Evolutionary conservation across 2,888 invertebrate genomes (phyloP).

Genomic region (Lasioglossum pauxillum): DNA sequence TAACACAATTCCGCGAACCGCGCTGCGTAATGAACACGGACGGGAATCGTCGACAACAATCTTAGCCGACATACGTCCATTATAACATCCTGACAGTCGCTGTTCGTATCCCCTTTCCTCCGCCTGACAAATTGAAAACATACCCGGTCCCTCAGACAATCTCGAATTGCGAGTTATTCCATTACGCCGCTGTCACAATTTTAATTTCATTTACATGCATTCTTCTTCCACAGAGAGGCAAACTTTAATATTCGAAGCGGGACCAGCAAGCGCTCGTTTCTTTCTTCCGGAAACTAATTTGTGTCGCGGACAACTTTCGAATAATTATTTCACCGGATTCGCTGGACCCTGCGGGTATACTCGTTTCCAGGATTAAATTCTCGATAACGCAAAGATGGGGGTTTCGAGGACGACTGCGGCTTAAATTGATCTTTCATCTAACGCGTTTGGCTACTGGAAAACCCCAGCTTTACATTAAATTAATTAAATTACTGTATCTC

Average conservation of each 20-base stretch:
- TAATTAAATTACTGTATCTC: background rate
- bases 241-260: background rate
- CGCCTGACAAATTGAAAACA: background rate
- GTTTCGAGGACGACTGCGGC: no score
- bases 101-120: background rate
- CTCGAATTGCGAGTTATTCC: background rate
- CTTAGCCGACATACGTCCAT: background rate
- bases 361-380: no score
- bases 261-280: background rate
- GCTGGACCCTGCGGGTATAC: background rate
- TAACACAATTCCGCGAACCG: slow-evolving; percentile 44
- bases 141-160: no score
- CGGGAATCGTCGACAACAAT: slow-evolving; percentile 31
- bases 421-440: no score
- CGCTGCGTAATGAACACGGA: slow-evolving; percentile 23
- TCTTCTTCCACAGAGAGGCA: background rate
- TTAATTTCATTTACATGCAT: background rate
- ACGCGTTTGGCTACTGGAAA: no score
- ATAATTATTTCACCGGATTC: background rate
- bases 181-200: background rate
- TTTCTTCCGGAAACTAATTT: background rate
- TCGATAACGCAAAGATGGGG: no score
- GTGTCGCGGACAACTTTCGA: background rate
- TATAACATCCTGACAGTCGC: slow-evolving; percentile 7
- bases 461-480: no score